Base-by-base conservation (phyloP, 2,888 invertebrate species). In the Acronicta leporina region DNA sequence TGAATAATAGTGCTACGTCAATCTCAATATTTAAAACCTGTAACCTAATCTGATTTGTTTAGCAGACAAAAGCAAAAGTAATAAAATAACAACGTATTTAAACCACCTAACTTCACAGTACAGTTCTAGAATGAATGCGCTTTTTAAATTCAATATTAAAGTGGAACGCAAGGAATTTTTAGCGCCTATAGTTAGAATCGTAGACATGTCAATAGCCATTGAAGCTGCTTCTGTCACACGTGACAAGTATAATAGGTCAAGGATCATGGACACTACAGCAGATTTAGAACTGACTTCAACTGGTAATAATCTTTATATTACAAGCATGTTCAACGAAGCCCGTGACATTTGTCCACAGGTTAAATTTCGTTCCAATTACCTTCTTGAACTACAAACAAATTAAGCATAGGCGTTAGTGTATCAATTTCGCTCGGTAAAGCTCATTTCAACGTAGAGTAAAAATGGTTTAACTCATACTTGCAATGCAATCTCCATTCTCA, bases 161-260 rank as follows among this genome's bases (percentile, higher is more conserved):
- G 68, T 72, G 64, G 73, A 68, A 66, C 76, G 68, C 49, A 43
- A 67, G 46, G 67, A 75, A 75, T 78, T 77, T 75, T 63, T 68
- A 72, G 61, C 56, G 70, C 57, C 55, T 64, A 71, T 68, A 80
- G 73, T 67, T 68, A 65, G 73, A 67, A 69, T 77, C 67, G 77
- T 83, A 79, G 82, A 81, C 75, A 80, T 81, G 82, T 77, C 82
- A 86, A 85, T 85, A 81, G 65, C 69, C 57, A 65, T 68, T 59
- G 75, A 73, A 57, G 74, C 67, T 76, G 73, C 63, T 73, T 68
- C 59, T 75, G 76, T 79, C 77, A 71, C 75, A 67, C 71, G 73
- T 74, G 68, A 62, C 69, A 33, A 43, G 57, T 44, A 63, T 81
- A 76, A 72, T 85, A 74, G 87, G 87, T 85, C 87, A 87, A 86